phyloP scores from a whole-genome alignment of 1,140 invertebrate genomes.

The Pectinophora gossypiella region DNA sequence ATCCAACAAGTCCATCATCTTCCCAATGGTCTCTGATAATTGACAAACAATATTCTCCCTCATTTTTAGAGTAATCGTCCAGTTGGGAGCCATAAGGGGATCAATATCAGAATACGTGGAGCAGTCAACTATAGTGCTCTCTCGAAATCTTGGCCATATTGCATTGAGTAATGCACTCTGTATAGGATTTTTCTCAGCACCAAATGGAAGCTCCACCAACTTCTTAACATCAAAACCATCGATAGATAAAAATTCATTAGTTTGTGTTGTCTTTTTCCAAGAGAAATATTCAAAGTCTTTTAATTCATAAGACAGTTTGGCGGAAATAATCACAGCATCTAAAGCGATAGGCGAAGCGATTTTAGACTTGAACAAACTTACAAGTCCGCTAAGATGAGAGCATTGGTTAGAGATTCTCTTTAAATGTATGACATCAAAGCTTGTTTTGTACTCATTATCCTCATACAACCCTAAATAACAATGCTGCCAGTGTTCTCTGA shows the following conservation, averaged over 20 bases:
- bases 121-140: slow-evolving; percentile 92
- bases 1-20: slow-evolving; percentile 58
- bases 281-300: slow-evolving; percentile 77
- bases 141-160: slow-evolving; percentile 91
- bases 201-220: slow-evolving; percentile 85
- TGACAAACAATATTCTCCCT: slow-evolving; percentile 79
- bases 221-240: slow-evolving; percentile 73
- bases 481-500: slow-evolving; percentile 86
- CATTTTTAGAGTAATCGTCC: slow-evolving; percentile 81
- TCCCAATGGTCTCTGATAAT: slow-evolving; percentile 78
- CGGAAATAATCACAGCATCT: slow-evolving; percentile 84
- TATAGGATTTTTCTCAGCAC: slow-evolving; percentile 87
- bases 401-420: slow-evolving; percentile 88
- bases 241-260: slow-evolving; percentile 85
- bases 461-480: slow-evolving; percentile 89
- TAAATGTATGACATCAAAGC: slow-evolving; percentile 93
- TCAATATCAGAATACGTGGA: slow-evolving; percentile 92
- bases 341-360: slow-evolving; percentile 78
- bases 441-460: slow-evolving; percentile 82
- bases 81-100: slow-evolving; percentile 88
- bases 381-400: slow-evolving; percentile 86
- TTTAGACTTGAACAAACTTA: slow-evolving; percentile 88
- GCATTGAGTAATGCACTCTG: slow-evolving; percentile 87
- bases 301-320: slow-evolving; percentile 89
- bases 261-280: slow-evolving; percentile 80